phyloP scores from a whole-genome alignment of 30 jellyfish, hydroid and myxozoan species.

The Hydractinia symbiolongicarpus region DNA sequence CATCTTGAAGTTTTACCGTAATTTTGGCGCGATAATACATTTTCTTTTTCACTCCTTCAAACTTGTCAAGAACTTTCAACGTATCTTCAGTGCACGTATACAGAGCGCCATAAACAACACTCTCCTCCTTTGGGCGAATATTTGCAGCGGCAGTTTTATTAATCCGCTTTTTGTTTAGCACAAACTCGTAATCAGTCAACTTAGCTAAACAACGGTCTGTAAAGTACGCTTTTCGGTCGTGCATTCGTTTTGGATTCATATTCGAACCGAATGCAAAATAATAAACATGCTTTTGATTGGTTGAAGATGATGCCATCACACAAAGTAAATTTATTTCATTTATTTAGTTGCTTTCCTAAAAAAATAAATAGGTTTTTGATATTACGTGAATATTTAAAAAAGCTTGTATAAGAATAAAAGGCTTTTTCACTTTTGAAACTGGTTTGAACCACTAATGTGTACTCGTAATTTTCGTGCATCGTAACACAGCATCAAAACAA shows the following conservation, averaged over 20 bases:
- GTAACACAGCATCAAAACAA: too few relatives aligned
- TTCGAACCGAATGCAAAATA: slow-evolving; percentile 84
- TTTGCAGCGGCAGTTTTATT: slow-evolving; percentile 80
- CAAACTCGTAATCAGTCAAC: slow-evolving; percentile 42
- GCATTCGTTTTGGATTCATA: slow-evolving; percentile 69
- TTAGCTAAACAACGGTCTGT: slow-evolving; percentile 40
- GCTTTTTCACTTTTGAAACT: too few relatives aligned
- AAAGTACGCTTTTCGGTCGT: slow-evolving; percentile 39
- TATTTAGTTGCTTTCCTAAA: too few relatives aligned
- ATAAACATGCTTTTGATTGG: neutral
- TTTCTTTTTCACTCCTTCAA: slow-evolving; percentile 60
- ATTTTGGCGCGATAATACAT: slow-evolving; percentile 35
- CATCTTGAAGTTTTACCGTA: slow-evolving; percentile 24
- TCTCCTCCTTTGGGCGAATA: slow-evolving; percentile 20
- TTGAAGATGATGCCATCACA: too few relatives aligned
- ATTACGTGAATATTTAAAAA: too few relatives aligned
- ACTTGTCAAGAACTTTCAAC: slow-evolving; percentile 41
- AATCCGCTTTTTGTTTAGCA: slow-evolving; percentile 31
- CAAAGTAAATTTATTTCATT: too few relatives aligned
- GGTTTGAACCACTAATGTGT: too few relatives aligned
- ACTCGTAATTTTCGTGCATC: too few relatives aligned
- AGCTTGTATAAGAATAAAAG: too few relatives aligned
- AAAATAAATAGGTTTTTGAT: too few relatives aligned
- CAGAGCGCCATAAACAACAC: slow-evolving; percentile 60
- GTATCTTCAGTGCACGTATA: slow-evolving; percentile 45